Evolutionary conservation across 2,797 vertebrate species (phyloP).

Genomic region (Spinibarbus caldwelli): DNA sequence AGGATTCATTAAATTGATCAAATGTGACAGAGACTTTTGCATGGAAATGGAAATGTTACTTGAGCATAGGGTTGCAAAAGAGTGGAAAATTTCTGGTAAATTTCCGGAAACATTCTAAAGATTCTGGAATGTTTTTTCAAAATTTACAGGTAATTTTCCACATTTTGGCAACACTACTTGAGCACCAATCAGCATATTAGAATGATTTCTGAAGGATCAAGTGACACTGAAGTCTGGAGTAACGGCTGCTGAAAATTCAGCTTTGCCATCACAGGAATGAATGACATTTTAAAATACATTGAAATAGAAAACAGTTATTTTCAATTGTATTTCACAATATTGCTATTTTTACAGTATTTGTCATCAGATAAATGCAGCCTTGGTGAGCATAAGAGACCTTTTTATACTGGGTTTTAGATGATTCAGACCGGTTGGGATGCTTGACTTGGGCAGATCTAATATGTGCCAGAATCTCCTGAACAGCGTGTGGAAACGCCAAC

Average conservation of each 20-base stretch:
- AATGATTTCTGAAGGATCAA: background rate
- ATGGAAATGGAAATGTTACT: background rate
- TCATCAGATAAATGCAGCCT: background rate
- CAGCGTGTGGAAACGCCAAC: background rate
- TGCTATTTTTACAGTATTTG: background rate
- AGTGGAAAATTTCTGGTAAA: too few species aligned
- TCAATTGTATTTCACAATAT: background rate
- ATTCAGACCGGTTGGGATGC: background rate
- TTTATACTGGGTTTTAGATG: background rate
- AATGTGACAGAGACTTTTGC: background rate
- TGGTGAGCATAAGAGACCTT: background rate
- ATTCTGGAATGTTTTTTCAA: too few species aligned
- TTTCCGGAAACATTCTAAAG: too few species aligned
- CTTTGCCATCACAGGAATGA: background rate
- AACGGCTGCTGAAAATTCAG: background rate
- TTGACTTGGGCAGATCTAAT: slow-evolving; percentile 6
- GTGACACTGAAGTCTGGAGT: too few species aligned
- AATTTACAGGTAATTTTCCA: background rate
- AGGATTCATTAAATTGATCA: background rate
- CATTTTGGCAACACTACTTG: background rate
- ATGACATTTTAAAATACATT: background rate
- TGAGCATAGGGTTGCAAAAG: background rate
- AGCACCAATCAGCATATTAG: background rate
- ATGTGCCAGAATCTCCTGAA: background rate
- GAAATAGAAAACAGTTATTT: background rate